These are phyloP conservation scores for Acanthaster planci DNA, from an alignment of 35 echinoderm and acorn worm species.

Conservation along the genomic window DNA sequence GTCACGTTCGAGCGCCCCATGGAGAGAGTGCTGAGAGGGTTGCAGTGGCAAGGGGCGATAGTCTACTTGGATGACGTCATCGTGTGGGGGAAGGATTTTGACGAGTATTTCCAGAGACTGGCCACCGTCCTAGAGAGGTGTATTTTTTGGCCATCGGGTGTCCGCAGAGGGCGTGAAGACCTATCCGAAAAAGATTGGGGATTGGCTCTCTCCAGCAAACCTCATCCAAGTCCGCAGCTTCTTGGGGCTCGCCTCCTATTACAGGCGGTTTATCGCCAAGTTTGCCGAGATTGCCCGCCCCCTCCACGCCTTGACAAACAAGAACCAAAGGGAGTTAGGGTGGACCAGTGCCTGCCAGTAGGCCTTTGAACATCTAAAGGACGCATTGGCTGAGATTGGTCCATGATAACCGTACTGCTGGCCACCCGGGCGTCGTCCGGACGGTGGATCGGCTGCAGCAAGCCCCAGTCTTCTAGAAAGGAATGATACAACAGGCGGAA, in stretches of 20 bases:
- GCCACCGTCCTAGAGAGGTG: background rate
- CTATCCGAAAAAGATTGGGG: constrained; percentile 14
- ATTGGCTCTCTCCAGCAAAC: constrained; percentile 29
- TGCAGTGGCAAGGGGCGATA: constrained; percentile 55
- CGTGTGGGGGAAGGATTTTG: constrained; percentile 14
- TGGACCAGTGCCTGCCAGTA: too few relatives aligned
- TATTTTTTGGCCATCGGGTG: constrained; percentile 26
- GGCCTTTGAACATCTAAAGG: background rate
- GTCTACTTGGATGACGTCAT: constrained; percentile 63
- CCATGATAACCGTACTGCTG: too few relatives aligned
- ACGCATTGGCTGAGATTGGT: background rate
- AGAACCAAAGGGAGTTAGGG: too few relatives aligned
- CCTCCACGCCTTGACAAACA: background rate
- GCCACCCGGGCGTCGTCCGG: constrained; percentile 11
- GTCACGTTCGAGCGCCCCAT: constrained; percentile 53
- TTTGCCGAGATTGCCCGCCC: constrained; percentile 34
- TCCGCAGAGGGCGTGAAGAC: constrained; percentile 6
- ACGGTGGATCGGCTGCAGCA: too few relatives aligned
- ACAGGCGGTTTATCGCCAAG: constrained; percentile 21
- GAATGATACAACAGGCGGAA: background rate
- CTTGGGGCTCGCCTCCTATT: constrained; percentile 15
- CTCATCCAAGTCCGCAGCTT: constrained; percentile 35
- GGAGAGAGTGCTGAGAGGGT: constrained; percentile 50
- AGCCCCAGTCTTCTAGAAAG: too few relatives aligned
- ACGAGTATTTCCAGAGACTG: too few relatives aligned